Evolutionary conservation across 2,113 vertebrate species (phyloP), one percentile per base, ranked within the genome.

Genomic region (Triplophysa dalaica): DNA sequence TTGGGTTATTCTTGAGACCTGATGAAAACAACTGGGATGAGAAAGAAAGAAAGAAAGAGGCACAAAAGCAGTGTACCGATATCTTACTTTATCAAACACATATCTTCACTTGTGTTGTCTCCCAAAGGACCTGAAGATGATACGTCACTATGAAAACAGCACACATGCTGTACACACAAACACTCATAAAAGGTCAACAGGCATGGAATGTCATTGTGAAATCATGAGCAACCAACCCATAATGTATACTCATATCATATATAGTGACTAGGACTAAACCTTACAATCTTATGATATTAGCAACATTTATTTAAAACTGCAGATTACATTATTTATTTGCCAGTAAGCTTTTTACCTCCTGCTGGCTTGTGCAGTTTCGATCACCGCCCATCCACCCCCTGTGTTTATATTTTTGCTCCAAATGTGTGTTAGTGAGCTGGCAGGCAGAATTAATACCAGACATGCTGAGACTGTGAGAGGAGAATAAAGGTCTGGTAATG

Each of bases 401-500:
- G 4, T 62, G 22, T 75, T 75, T n/a, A 62, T 45, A 19, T 75
- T 19, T 75, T 75, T 63, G 73, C 24, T 63, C 56, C 21, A 74
- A 74, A 74, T 11, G 3, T 74, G 43, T 45, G 70, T 73, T 2
- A 14, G 70, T 1, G n/a, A 45, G 58, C 22, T 48, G 54, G 58
- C 6, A 24, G 26, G 33, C 70, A 60, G 72, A 67, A 67, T 80
- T 66, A 75, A 80, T 75, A 67, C 13, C 13, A 87, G 91, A 89
- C 85, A 88, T 88, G 85, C 87, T 88, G 87, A 89, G 89, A 91
- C 90, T 89, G 88, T 85, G 83, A 81, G 50, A 38, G 61, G 82
- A 80, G 85, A 91, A 89, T 90, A 91, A 92, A 90, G 87, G 88
- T 89, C 82, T 87, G 83, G 83, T 91, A 90, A 92, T 91, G 89